phyloP scores from a whole-genome alignment of 2,797 vertebrate species.

The Lateolabrax maculatus region DNA sequence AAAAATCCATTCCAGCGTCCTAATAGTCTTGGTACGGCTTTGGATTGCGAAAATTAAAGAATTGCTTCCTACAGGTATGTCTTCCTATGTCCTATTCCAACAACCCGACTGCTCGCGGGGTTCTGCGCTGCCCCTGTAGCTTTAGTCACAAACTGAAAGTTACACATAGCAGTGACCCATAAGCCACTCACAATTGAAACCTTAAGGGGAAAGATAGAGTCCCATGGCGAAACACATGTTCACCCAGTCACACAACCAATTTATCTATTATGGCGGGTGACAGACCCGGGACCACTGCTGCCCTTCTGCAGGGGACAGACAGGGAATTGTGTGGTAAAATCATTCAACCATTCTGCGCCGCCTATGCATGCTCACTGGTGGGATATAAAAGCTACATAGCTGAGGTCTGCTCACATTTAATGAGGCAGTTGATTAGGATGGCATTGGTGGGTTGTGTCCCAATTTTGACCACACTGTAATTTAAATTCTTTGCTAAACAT shows the following conservation, averaged over 20 bases:
- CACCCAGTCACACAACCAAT: constrained; percentile 36
- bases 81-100: constrained; percentile 13
- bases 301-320: constrained; percentile 10
- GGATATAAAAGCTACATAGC: constrained; percentile 38
- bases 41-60: constrained; percentile 9
- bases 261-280: constrained; percentile 27
- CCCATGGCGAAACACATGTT: constrained; percentile 39
- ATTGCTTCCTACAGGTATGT: constrained; percentile 13
- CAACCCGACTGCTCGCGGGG: constrained; percentile 25
- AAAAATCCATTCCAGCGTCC: constrained; percentile 23
- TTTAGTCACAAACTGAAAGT: constrained; percentile 52
- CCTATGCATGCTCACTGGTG: constrained; percentile 45
- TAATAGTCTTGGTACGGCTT: constrained; percentile 44
- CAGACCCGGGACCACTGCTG: neutral
- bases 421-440: constrained; percentile 29
- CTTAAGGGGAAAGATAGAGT: constrained; percentile 34
- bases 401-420: constrained; percentile 49
- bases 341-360: constrained; percentile 17
- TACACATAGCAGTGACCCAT: constrained; percentile 23
- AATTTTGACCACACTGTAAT: constrained; percentile 27
- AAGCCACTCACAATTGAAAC: constrained; percentile 42
- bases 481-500: neutral
- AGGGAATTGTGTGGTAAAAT: constrained; percentile 27
- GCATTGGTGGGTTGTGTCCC: constrained; percentile 17
- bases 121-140: constrained; percentile 25